These are phyloP conservation scores for Theretra japonica DNA, from an alignment of 2,888 invertebrate species.

Conservation along the genomic window DNA sequence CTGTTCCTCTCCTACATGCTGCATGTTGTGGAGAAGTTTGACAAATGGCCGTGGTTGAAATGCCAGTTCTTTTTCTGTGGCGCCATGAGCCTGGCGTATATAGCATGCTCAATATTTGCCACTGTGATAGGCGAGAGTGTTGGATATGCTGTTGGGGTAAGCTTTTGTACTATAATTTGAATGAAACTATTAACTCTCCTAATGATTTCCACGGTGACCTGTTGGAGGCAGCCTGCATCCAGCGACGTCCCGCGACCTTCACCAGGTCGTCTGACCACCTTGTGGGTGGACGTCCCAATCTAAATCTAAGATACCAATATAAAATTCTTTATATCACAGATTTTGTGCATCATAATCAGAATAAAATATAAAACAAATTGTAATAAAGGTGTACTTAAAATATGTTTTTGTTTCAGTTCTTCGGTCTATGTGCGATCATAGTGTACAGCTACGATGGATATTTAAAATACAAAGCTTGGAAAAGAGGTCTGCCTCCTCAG, in stretches of 20 bases:
- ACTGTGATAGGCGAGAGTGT: slow-evolving; percentile 84
- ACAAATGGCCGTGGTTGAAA: slow-evolving; percentile 93
- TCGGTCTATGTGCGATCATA: slow-evolving; percentile 92
- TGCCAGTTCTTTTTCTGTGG: slow-evolving; percentile 90
- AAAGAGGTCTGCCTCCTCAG: slow-evolving; percentile 88
- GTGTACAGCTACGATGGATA: slow-evolving; percentile 92
- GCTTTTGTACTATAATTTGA: slow-evolving; percentile 44
- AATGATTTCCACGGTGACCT: too few species aligned
- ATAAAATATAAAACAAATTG: too few species aligned
- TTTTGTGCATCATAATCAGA: too few species aligned
- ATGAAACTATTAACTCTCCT: too few species aligned
- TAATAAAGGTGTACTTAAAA: background rate
- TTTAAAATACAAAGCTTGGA: slow-evolving; percentile 89
- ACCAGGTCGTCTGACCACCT: too few species aligned
- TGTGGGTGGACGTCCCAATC: too few species aligned
- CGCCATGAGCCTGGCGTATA: slow-evolving; percentile 88
- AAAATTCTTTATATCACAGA: too few species aligned
- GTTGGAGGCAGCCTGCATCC: too few species aligned
- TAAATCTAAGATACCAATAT: too few species aligned
- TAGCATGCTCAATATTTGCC: slow-evolving; percentile 90
- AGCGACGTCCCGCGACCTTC: too few species aligned
- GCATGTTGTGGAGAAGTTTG: slow-evolving; percentile 92
- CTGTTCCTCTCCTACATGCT: slow-evolving; percentile 91
- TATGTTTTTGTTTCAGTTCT: slow-evolving; percentile 86
- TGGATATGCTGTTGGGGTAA: slow-evolving; percentile 90